Evolutionary conservation across 2,113 vertebrate genomes (phyloP).

Genomic region (Colinus virginianus): DNA sequence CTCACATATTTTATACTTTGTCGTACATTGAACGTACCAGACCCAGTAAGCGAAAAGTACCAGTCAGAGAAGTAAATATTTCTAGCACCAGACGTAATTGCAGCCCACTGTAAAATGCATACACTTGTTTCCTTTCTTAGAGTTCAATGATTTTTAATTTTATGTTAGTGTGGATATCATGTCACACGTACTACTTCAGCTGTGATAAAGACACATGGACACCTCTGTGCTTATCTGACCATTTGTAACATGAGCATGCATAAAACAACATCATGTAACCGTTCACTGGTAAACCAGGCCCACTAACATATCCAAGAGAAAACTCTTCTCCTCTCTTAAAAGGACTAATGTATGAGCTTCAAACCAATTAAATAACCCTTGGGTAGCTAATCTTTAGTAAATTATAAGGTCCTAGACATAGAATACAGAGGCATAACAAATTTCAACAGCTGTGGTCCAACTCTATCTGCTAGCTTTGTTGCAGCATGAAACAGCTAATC

Average conservation of each 20-base stretch:
- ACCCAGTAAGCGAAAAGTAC: background rate
- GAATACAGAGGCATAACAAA: background rate
- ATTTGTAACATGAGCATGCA: background rate
- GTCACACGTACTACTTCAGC: background rate
- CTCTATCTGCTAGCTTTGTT: background rate
- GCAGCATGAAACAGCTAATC: background rate
- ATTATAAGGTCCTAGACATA: background rate
- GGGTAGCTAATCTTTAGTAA: background rate
- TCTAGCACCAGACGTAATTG: background rate
- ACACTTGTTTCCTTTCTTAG: background rate
- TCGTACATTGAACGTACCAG: background rate
- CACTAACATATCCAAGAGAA: background rate
- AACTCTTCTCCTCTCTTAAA: background rate
- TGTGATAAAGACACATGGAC: background rate
- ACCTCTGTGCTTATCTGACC: background rate
- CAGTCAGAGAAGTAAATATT: background rate
- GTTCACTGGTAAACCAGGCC: background rate
- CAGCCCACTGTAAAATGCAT: accelerated
- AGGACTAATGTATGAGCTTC: background rate
- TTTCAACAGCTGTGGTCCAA: background rate
- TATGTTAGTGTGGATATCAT: background rate
- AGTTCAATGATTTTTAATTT: background rate
- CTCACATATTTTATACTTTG: background rate
- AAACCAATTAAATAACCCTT: background rate
- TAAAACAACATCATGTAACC: background rate